Conservation (phyloP, 2,888 invertebrate genomes). For the Reticulitermes lucifugus region DNA sequence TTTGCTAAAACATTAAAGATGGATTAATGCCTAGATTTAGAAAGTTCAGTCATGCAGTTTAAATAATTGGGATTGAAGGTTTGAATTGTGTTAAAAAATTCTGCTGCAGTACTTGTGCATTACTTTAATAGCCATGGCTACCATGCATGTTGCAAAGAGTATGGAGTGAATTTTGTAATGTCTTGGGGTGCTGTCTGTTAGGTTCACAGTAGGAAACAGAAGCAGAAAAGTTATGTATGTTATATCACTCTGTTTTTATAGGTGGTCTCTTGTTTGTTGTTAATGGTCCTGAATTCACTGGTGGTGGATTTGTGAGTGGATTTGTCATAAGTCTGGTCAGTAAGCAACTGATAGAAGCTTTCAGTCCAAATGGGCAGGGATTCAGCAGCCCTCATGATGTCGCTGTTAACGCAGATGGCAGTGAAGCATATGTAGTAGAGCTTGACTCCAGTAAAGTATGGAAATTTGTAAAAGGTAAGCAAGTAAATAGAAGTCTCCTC, state of each 20-base stretch:
- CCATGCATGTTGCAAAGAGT: too few relatives aligned
- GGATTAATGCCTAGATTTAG: too few relatives aligned
- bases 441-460: constrained; percentile 75
- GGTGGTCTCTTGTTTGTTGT: constrained; percentile 80
- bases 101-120: too few relatives aligned
- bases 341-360: constrained; percentile 71
- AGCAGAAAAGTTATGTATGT: not conserved
- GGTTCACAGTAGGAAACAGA: not conserved
- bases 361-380: constrained; percentile 68
- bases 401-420: constrained; percentile 76
- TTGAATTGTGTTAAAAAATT: too few relatives aligned
- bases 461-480: constrained; percentile 64
- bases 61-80: too few relatives aligned
- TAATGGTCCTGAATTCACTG: constrained; percentile 72
- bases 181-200: not conserved
- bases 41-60: too few relatives aligned
- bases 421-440: constrained; percentile 81
- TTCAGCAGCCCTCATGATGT: constrained; percentile 85
- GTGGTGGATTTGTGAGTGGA: constrained; percentile 70
- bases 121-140: too few relatives aligned
- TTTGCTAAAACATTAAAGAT: too few relatives aligned
- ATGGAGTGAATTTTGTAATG: too few relatives aligned
- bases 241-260: constrained; percentile 58
- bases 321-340: constrained; percentile 76
- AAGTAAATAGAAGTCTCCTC: too few relatives aligned